Conservation (phyloP, 2,113 vertebrate species). For the Toxotes chatareus region DNA sequence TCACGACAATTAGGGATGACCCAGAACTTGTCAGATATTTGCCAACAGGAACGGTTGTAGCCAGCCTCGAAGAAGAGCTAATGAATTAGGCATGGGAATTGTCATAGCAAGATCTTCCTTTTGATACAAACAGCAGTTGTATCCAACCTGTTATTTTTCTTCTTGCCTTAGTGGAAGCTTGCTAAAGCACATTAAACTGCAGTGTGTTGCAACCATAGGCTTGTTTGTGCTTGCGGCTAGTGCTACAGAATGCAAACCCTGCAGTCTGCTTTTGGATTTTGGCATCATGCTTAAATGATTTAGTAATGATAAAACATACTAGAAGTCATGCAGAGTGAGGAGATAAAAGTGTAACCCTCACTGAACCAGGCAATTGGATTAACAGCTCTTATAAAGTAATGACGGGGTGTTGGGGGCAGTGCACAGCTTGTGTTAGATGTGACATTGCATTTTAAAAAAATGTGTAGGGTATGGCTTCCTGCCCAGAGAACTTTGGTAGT, state of each 20-base stretch:
- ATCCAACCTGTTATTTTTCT: slow-evolving; percentile 35
- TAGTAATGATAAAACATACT: slow-evolving; percentile 33
- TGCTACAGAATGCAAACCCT: slow-evolving; percentile 55
- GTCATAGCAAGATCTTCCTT: not conserved
- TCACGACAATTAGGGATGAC: slow-evolving; percentile 44
- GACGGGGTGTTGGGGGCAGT: too few relatives aligned
- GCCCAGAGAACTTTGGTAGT: slow-evolving; percentile 18
- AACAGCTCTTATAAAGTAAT: not conserved
- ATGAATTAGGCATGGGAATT: slow-evolving; percentile 30
- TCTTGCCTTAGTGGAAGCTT: slow-evolving; percentile 21
- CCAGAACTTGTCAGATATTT: slow-evolving; percentile 43
- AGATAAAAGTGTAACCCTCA: slow-evolving; percentile 16
- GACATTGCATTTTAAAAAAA: not conserved
- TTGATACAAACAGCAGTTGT: slow-evolving; percentile 29
- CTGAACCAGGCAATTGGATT: not conserved
- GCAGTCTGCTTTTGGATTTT: slow-evolving; percentile 49
- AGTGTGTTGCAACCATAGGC: slow-evolving; percentile 67
- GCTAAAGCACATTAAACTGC: slow-evolving; percentile 36
- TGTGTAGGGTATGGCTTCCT: slow-evolving; percentile 45
- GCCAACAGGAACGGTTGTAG: not conserved
- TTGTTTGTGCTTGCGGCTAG: slow-evolving; percentile 66
- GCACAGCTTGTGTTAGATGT: slow-evolving; percentile 2
- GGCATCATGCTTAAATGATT: slow-evolving; percentile 50
- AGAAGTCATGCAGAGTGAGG: not conserved
- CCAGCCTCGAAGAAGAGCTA: not conserved